These are phyloP conservation scores for Pterobdella sp. DNA, from an alignment of 2,888 invertebrate species.

Conservation along the genomic window DNA sequence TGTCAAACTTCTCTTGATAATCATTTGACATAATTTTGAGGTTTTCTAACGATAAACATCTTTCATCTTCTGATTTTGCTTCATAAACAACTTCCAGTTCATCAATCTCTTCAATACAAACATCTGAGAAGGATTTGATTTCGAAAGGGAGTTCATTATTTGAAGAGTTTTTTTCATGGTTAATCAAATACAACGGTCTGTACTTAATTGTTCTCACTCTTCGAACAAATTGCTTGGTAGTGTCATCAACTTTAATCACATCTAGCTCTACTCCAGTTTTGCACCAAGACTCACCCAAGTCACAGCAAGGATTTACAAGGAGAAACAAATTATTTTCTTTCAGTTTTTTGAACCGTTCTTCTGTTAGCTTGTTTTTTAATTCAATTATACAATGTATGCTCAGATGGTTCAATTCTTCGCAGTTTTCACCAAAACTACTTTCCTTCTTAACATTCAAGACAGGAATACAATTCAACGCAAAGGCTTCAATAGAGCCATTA, in stretches of 20 bases:
- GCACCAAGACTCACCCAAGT: constrained; percentile 5
- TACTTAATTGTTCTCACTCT: constrained; percentile 5
- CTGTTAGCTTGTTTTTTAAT: constrained; percentile 1
- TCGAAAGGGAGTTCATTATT: neutral
- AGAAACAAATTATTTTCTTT: neutral
- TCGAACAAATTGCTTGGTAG: neutral
- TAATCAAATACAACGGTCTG: neutral
- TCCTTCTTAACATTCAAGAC: neutral
- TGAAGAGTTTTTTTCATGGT: neutral
- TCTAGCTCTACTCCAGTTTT: neutral
- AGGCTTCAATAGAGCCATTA: constrained; percentile 8
- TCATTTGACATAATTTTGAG: neutral
- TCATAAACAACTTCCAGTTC: neutral
- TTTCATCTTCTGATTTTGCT: neutral
- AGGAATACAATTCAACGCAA: constrained; percentile 6
- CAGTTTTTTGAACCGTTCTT: neutral
- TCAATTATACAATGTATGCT: neutral
- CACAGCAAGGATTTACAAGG: neutral
- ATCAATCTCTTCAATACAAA: neutral
- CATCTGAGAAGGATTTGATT: neutral
- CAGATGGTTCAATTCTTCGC: constrained; percentile 4
- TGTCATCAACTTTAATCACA: neutral
- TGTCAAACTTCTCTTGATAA: neutral
- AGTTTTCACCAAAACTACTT: neutral
- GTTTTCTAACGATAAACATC: neutral